Base-by-base conservation (phyloP, 2,113 vertebrate genomes). In the Pachypanchax playfairii region DNA sequence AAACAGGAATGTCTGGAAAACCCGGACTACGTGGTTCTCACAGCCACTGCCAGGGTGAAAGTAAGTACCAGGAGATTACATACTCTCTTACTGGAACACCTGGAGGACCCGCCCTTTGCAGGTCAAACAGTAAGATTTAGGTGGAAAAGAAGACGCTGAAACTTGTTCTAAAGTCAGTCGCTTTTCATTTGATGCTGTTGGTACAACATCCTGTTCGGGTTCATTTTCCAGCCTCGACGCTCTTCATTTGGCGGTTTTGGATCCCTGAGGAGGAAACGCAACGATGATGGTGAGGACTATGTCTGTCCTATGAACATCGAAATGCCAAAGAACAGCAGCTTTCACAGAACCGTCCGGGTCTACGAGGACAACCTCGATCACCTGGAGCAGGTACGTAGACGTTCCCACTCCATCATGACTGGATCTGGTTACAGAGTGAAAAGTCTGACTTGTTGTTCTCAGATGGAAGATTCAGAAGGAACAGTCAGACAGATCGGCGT, bases 401-500 rank as follows among this genome's bases (percentile, higher is more conserved):
- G 3, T 5, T 8, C 29, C n/a, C 1, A 3, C 48, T 13, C 13
- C 2, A 0, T 15, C 15, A 6, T 1, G 0, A 7, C 12, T 26
- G 11, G 1, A 11, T 3, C 31, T 7, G 6, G 8, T 15, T 11
- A 10, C 1, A 10, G 33, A 33, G 31, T 12, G 4, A 11, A 3
- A 29, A 4, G 5, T 56, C n/a, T 42, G 38, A 56, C 7, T n/a
- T 3, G 15, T 3, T 24, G 26, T 20, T 54, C 65, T 49, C 61
- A 99, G 97, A 97, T 98, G 94, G 96, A 99, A 31, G 96, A 98
- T 82, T 99, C 96, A 0, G 97, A 99, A 77, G 96, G 95, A 38
- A 95, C 97, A 0, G 95, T 99, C 58, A 91, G 91, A 55, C 94
- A 98, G 86, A 99, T 99, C 11, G 97, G 95, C 53, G 97, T 83